phyloP scores from a whole-genome alignment of 2,888 invertebrate species.

The Acanthosepion pharaonis region DNA sequence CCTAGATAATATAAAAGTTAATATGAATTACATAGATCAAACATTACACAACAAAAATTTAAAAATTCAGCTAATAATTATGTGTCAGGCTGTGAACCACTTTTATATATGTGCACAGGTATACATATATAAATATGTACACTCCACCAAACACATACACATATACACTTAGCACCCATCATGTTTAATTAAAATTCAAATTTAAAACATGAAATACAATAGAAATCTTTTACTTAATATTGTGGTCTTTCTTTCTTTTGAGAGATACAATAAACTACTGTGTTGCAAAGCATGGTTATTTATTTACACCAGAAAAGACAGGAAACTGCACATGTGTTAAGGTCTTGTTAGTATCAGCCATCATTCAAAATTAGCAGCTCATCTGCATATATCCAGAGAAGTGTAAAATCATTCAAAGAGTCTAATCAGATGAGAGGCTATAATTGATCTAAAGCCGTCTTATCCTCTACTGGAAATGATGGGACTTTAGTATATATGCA shows the following conservation, averaged over 20 bases:
- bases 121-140: no score
- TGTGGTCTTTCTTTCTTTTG: neutral
- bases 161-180: no score
- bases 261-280: neutral
- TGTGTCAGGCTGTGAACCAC: no score
- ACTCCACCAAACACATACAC: no score
- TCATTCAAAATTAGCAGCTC: conserved; percentile 4
- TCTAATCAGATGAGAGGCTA: neutral
- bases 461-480: neutral
- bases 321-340: neutral
- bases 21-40: no score
- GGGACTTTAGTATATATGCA: neutral
- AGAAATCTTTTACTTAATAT: no score
- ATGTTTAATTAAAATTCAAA: no score
- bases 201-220: no score
- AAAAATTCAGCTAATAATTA: no score
- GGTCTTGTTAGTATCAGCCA: neutral
- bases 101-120: no score
- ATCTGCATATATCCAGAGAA: neutral
- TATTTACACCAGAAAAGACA: neutral
- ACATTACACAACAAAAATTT: no score
- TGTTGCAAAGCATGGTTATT: neutral
- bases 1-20: no score
- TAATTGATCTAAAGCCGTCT: neutral
- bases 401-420: conserved; percentile 2